Base-by-base conservation (phyloP, 2,113 vertebrate species). In the Atlantisia rogersi region DNA sequence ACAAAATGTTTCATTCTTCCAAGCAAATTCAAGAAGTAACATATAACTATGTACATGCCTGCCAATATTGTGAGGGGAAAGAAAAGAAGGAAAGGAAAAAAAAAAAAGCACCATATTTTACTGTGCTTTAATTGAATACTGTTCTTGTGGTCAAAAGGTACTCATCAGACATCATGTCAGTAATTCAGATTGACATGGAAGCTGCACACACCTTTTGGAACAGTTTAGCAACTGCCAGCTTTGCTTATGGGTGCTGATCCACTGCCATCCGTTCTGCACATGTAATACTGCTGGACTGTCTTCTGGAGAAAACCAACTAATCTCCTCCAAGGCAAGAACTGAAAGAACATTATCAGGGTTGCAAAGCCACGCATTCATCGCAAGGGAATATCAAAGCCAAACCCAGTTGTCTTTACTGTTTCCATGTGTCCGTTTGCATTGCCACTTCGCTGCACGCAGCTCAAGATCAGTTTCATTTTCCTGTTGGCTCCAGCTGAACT, bases 31-130 rank as follows among this genome's bases (percentile, higher is more conserved):
- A 82, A 52, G 48, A 70, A 65, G 22, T 40, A 71, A 78, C 77
- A 82, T 75, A 31, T 52, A 88, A 25, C 32, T 65, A 8, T 22
- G 52, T 46, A 9, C 12, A 83, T 25, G 79, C 3, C 25, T 67
- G 24, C 10, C 28, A 81, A 24, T 56, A 64, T 8, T 21, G 26
- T 29, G 32, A 13, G 0, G 0, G 2, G 5, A 22, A 48, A 46
- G 44, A 46, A 46, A 46, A 46, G 44, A 46, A 46, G 24, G 35
- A 35, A 35, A 35, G n/a, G n/a, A 50, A 50, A 22, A 2, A 4
- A 10, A 6, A 9, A 8, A 19, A 22, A 31, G 1, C 31, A 60
- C 24, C 10, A 2, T 31, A 28, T 58, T 87, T 77, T 81, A 70
- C 83, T 56, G 3, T 25, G 6, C 11, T 94, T 69, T 69, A 53